Evolutionary conservation across 2,113 vertebrate species (phyloP).

Genomic region (Bos javanicus): DNA sequence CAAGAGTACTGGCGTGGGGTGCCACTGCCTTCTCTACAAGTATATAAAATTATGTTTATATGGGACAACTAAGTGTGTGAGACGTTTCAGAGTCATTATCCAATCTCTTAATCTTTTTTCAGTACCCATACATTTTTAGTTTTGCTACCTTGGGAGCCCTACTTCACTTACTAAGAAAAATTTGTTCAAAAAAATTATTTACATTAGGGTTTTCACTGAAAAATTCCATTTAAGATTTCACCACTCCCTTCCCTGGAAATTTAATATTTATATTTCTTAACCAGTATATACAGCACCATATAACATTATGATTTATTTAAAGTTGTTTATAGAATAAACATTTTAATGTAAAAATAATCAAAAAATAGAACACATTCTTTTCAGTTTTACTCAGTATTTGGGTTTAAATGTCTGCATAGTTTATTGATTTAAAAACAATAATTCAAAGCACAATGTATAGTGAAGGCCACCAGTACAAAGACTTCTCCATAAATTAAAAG

Average conservation of each 20-base stretch:
- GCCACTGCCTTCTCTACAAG: neutral
- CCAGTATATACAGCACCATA: neutral
- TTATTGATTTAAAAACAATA: neutral
- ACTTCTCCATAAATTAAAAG: neutral
- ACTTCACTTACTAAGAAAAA: neutral
- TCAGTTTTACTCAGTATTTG: neutral
- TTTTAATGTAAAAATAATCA: constrained; percentile 20
- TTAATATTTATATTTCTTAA: constrained; percentile 18
- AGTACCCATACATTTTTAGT: neutral
- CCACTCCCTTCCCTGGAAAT: neutral
- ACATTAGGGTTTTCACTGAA: neutral
- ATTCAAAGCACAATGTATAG: neutral
- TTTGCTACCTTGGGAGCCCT: neutral
- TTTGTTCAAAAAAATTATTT: neutral
- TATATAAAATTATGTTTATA: neutral
- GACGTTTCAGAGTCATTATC: neutral
- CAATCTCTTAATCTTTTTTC: neutral
- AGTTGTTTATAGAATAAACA: neutral
- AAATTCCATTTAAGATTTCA: neutral
- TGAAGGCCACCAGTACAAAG: neutral
- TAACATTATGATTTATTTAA: neutral
- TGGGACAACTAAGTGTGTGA: neutral
- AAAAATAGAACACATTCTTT: constrained; percentile 10
- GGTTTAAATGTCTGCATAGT: neutral
- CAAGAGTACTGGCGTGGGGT: too few relatives aligned